Evolutionary conservation across 2,888 invertebrate genomes (phyloP).

Genomic region (Andrena trimmerana): DNA sequence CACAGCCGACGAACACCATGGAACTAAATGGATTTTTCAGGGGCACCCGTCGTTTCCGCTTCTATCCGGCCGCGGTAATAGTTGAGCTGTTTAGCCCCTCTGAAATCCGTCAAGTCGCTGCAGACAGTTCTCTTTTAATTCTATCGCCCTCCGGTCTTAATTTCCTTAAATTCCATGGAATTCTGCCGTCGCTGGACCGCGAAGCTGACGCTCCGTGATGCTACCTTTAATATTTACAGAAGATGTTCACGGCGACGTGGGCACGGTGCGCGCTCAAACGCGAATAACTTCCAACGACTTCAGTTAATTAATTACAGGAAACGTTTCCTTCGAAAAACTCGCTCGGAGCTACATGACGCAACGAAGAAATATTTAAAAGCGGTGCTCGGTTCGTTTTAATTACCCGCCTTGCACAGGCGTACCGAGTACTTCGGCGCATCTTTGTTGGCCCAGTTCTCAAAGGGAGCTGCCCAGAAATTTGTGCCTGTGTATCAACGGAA

Average conservation of each 20-base stretch:
- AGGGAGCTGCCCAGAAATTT: conserved; percentile 6
- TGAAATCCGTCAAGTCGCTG: not conserved
- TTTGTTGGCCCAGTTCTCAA: conserved; percentile 22
- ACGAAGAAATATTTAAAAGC: conserved; percentile 23
- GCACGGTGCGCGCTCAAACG: not conserved
- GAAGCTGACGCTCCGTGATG: not conserved
- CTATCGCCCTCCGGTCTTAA: not conserved
- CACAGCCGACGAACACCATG: not conserved
- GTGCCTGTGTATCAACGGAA: not conserved
- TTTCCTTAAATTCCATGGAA: not conserved
- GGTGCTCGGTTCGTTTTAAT: conserved; percentile 25
- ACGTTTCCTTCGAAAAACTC: conserved; percentile 3
- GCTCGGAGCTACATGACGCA: not conserved
- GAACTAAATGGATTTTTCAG: not conserved
- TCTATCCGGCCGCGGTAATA: conserved; percentile 6
- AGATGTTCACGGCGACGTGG: not conserved
- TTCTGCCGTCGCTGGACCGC: not conserved
- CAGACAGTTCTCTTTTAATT: conserved; percentile 16
- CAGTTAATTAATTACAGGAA: conserved; percentile 27
- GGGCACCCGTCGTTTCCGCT: not conserved
- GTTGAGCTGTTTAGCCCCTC: not conserved
- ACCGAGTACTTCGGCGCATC: not conserved
- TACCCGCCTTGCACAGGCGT: not conserved
- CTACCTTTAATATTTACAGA: conserved; percentile 12
- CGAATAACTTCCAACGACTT: conserved; percentile 14